Percentiles rank a stretch among this genome's conserved stretches.
These are phyloP conservation scores for Thymelicus acteon DNA, from an alignment of 2,888 invertebrate species.

Conservation along the genomic window DNA sequence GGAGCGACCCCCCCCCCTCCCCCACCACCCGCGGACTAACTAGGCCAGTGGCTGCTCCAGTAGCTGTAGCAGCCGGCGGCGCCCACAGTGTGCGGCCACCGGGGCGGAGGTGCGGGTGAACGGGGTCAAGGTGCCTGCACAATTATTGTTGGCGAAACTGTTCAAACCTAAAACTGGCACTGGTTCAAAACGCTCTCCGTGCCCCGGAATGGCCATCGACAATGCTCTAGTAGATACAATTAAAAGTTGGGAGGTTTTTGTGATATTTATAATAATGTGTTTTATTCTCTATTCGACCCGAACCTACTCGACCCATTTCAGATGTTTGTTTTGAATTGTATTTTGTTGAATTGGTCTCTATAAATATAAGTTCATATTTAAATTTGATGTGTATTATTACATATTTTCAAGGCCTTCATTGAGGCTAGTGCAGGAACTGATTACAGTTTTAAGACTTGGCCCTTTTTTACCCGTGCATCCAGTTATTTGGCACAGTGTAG, in stretches of 20 bases:
- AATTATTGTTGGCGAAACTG: slow-evolving; percentile 9
- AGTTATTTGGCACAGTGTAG: not conserved
- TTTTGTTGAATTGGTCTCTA: not conserved
- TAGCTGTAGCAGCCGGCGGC: not conserved
- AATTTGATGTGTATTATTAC: no score
- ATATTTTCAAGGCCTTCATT: no score
- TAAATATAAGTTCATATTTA: no score
- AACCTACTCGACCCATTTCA: not conserved
- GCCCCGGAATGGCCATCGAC: slow-evolving; percentile 7
- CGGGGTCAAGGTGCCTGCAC: slow-evolving; percentile 11
- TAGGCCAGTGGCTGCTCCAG: not conserved
- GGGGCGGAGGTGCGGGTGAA: not conserved
- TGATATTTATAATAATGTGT: not conserved
- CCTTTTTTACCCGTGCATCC: no score
- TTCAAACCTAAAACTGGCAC: slow-evolving; percentile 12
- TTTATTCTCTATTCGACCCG: not conserved
- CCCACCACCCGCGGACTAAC: not conserved
- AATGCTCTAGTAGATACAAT: slow-evolving; percentile 3
- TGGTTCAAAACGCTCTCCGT: slow-evolving; percentile 1
- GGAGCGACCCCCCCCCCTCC: no score
- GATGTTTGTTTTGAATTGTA: not conserved
- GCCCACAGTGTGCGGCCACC: not conserved
- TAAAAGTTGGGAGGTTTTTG: not conserved
- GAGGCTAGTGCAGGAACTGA: no score
- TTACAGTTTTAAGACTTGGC: no score